Conservation (phyloP, 2,888 invertebrate species). For the Cephus spinipes region DNA sequence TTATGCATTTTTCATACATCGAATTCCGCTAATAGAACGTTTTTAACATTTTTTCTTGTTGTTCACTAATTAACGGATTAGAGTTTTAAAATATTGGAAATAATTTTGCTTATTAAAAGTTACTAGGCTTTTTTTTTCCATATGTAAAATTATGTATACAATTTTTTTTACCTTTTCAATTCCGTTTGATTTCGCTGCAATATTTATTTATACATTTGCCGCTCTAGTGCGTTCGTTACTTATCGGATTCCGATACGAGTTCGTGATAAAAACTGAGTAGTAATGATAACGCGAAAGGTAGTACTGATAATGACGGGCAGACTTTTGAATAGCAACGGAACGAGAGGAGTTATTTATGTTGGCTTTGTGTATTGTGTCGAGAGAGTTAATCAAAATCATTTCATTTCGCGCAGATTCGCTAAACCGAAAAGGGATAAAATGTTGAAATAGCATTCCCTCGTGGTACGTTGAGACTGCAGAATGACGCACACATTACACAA, state of each 20-base stretch:
- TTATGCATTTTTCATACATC: neutral
- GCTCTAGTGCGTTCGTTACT: too few species aligned
- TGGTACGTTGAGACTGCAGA: neutral
- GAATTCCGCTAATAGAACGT: neutral
- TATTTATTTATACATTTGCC: too few species aligned
- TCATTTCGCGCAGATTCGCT: neutral
- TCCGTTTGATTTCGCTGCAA: too few species aligned
- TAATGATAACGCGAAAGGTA: neutral
- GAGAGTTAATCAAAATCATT: neutral
- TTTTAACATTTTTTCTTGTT: neutral
- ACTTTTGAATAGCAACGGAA: neutral
- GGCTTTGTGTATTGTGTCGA: neutral
- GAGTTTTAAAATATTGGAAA: neutral
- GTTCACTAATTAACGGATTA: neutral
- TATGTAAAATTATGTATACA: too few species aligned
- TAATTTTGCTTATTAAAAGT: neutral
- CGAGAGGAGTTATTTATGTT: neutral
- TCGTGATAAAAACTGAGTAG: neutral
- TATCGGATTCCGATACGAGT: neutral
- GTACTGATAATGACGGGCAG: neutral
- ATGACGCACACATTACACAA: neutral
- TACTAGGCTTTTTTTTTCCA: too few species aligned
- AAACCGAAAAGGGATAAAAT: neutral
- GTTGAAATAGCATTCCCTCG: neutral
- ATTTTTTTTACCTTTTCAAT: too few species aligned